Base-by-base conservation (phyloP, 2,888 invertebrate genomes). In the Gryllus longicercus region DNA sequence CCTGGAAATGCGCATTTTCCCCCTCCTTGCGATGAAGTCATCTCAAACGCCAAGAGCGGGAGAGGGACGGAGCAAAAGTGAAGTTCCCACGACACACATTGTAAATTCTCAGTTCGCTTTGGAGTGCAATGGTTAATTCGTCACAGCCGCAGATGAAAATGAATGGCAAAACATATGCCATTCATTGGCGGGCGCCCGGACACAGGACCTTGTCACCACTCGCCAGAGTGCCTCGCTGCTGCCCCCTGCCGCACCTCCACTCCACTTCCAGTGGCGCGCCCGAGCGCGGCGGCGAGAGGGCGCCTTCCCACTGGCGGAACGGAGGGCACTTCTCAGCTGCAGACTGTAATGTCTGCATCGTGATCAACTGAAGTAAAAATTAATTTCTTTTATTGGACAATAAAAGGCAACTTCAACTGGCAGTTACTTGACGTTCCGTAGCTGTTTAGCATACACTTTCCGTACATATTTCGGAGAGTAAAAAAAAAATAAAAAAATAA, bases 161-260 rank as follows among this genome's bases (percentile, higher is more conserved):
- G 63, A 63, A 63, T 63, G 63, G n/a, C 14, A 63, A 63, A 63
- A n/a, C 63, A n/a, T 63, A 63, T 63, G 63, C 63, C 63, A 63
- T n/a, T 63, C 63, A 63, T 16, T 63, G 16, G 63, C 63, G 63
- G 14, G 14, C n/a, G 63, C n/a, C 16, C n/a, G n/a, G 63, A 18
- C 63, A 63, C 8, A 63, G 63, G 5, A 63, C 10, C 63, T 63
- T 63, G 63, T 63, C 63, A 14, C 4, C 63, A 63, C 63, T 63
- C 63, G 16, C 10, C 63, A 14, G 38, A 38, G 38, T 38, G 38
- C 38, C 5, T 38, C 38, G 1, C 8, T 38, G 38, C 38, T 38
- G 38, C 38, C 38, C 38, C 38, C 38, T 38, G 8, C 38, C 38
- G 38, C 38, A 38, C 38, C 38, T 38, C 38, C 38, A 38, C 38